Base-by-base conservation (phyloP, 2,888 invertebrate genomes). In the Tiphia femorata region DNA sequence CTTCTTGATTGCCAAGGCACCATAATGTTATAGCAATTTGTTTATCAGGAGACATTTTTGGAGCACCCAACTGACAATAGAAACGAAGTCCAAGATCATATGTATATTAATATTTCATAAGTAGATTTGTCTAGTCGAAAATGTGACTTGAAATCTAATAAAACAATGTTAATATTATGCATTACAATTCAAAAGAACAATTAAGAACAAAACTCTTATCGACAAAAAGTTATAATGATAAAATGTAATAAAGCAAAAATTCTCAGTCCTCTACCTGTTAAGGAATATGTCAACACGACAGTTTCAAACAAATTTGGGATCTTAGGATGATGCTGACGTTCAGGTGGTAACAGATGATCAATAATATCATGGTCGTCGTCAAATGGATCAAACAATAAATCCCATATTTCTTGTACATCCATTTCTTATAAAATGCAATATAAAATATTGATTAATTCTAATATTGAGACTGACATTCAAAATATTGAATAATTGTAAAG, bases 1-100 rank as follows among this genome's bases (percentile, higher is more conserved):
- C 25, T 23, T 42, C 42, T 12, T 42, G 42, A 42, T 42, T 42
- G n/a, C 27, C 27, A 4, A 42, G 16, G 16, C 10, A 42, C 42
- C 27, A 27, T 17, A 42, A 42, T 2, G 27, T 27, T 29, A 42
- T 42, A 2, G 27, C 42, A 19, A 27, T 42, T 42, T 42, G 27
- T n/a, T 42, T 27, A 2, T 1, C 25, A 27, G 42, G 42, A 42
- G 27, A 27, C 27, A 42, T 42, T 42, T 42, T 27, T 10, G 6
- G 17, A 42, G 10, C 42, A 42, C 10, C 27, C 7, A n/a, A 19
- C 4, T 42, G 17, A 27, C 16, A 17, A 17, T 42, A 42, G 2
- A 42, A 5, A 25, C 10, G 17, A 21, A 3, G 17, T 25, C 41
- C 41, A 41, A 42, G 17, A 8, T 42, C 17, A 29, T n/a, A n/a